These are phyloP conservation scores for Nephrotoma appendiculata DNA, from an alignment of 2,888 invertebrate species.

Conservation along the genomic window DNA sequence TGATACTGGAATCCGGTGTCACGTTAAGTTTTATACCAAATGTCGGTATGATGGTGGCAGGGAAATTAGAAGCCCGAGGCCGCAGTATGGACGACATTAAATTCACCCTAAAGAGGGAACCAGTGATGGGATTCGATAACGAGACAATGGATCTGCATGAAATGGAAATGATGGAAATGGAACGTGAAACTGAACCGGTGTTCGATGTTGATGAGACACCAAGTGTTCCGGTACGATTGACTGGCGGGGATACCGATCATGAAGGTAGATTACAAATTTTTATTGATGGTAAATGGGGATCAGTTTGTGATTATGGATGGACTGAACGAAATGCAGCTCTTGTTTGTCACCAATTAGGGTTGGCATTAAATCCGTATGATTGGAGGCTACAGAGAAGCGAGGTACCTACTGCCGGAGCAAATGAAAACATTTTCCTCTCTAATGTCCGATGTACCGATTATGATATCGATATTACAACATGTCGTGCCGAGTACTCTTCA, in stretches of 20 bases:
- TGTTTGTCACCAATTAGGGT: slow-evolving; percentile 89
- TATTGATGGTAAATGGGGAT: slow-evolving; percentile 84
- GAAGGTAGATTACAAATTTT: slow-evolving; percentile 83
- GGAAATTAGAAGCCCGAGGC: slow-evolving; percentile 72
- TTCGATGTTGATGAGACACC: slow-evolving; percentile 39
- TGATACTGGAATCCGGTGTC: slow-evolving; percentile 79
- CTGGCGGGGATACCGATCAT: slow-evolving; percentile 63
- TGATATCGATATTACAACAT: slow-evolving; percentile 79
- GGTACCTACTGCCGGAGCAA: slow-evolving; percentile 62
- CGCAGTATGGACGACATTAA: slow-evolving; percentile 64
- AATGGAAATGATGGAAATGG: slow-evolving; percentile 38
- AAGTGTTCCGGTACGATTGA: slow-evolving; percentile 56
- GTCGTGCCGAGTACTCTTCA: slow-evolving; percentile 54
- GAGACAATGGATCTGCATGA: slow-evolving; percentile 41
- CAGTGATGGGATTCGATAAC: slow-evolving; percentile 47
- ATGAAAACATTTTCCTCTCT: slow-evolving; percentile 63
- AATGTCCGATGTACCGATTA: slow-evolving; percentile 84
- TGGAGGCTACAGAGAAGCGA: slow-evolving; percentile 75
- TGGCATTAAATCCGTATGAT: slow-evolving; percentile 81
- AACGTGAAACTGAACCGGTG: slow-evolving; percentile 44
- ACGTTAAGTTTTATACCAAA: slow-evolving; percentile 80
- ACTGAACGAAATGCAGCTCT: slow-evolving; percentile 79
- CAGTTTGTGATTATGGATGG: slow-evolving; percentile 95
- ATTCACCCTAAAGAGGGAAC: slow-evolving; percentile 64
- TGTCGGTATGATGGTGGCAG: slow-evolving; percentile 93